Base-by-base conservation (phyloP, 2,113 vertebrate species). In the Semicossyphus pulcher region DNA sequence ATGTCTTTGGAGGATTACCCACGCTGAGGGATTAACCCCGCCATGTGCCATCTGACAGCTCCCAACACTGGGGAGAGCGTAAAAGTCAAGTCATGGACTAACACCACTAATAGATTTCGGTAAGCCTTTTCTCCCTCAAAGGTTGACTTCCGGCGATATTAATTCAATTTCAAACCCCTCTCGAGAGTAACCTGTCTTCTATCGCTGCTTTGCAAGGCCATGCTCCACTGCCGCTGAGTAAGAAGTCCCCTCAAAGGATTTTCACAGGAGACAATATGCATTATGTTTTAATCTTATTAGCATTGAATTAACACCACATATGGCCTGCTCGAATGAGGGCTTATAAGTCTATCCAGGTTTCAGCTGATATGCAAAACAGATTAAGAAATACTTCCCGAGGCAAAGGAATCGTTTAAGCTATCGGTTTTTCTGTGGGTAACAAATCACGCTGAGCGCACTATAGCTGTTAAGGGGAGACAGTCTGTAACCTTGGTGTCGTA, bases 1-100 rank as follows among this genome's bases (percentile, higher is more conserved):
- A 89, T 87, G 84, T 89, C 72, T 87, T 89, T 86, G 28, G 63
- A 58, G 87, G 87, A 92, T 92, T 91, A 92, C 82, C 56, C 70
- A 63, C 81, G 85, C 85, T 85, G 71, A 76, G 84, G 81, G 91
- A 91, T 89, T 91, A 88, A 83, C 83, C 61, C 79, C 74, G 54
- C 63, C 71, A 62, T 83, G 53, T 84, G 73, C 78, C 75, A 76
- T 78, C 49, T 86, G 75, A 89, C 74, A 78, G 75, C 77, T 18
- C 62, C 81, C 62, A 74, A 64, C 76, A 68, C 78, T 57, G 59
- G 45, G 53, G 81, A 75, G 65, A 87, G 76, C 72, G 71, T 78
- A 83, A 70, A 83, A 87, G 77, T 87, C 83, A 81, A 88, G 54
- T 78, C 79, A 81, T 84, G 76, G 77, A 84, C 83, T 87, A 90